These are phyloP conservation scores for Holcopasites calliopsidis DNA, from an alignment of 1,140 invertebrate species.

Conservation along the genomic window DNA sequence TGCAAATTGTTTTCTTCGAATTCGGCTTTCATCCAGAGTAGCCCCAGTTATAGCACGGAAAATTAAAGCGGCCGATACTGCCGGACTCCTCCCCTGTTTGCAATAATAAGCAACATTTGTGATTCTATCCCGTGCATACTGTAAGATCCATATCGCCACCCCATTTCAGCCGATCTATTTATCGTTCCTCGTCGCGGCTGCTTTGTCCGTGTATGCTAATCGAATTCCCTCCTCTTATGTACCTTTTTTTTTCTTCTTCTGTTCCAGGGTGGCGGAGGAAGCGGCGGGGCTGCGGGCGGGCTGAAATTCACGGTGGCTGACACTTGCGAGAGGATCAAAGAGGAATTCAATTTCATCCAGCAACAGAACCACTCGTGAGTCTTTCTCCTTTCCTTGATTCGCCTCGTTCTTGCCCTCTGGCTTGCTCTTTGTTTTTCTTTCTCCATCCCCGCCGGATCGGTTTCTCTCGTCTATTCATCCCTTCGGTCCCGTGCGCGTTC, in stretches of 20 bases:
- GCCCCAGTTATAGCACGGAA: too few relatives aligned
- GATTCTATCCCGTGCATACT: too few relatives aligned
- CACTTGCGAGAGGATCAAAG: conserved; percentile 98
- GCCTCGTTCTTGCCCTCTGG: neutral
- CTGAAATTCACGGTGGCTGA: conserved; percentile 98
- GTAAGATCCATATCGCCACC: neutral
- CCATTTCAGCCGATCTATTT: conserved; percentile 6
- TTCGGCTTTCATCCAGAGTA: too few relatives aligned
- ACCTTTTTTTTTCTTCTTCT: conserved; percentile 57
- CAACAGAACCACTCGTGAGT: conserved; percentile 99
- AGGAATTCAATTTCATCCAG: conserved; percentile 99
- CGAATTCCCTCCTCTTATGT: conserved; percentile 54
- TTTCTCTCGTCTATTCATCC: conserved; percentile 38
- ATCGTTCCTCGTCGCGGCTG: conserved; percentile 17
- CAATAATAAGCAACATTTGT: neutral
- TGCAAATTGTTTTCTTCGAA: too few relatives aligned
- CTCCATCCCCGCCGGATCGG: neutral
- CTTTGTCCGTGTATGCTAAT: conserved; percentile 69
- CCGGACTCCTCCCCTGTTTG: too few relatives aligned
- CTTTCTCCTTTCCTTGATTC: conserved; percentile 54
- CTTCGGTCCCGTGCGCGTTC: conserved; percentile 34
- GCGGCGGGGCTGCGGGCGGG: conserved; percentile 85
- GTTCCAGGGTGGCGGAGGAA: conserved; percentile 92
- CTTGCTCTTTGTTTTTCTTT: conserved; percentile 24
- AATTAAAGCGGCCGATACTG: too few relatives aligned